Evolutionary conservation across 2,888 invertebrate genomes (phyloP).

Genomic region (Drepanosiphum platanoidis): DNA sequence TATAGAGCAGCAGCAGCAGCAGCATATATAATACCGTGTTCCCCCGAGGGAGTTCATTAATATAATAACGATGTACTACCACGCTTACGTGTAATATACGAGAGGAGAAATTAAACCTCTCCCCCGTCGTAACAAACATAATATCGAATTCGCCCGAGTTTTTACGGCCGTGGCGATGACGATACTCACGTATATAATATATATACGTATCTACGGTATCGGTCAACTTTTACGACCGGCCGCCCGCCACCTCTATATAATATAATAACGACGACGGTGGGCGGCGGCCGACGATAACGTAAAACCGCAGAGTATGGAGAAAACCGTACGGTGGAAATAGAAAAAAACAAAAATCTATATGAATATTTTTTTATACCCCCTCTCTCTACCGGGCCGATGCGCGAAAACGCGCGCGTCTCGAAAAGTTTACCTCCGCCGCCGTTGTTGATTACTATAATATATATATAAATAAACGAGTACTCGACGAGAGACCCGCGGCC

Average conservation of each 20-base stretch:
- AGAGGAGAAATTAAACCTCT: conserved; percentile 43
- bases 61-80: conserved; percentile 56
- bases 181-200: conserved; percentile 50
- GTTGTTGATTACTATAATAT: no score
- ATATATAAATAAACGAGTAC: no score
- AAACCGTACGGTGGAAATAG: not conserved
- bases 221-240: conserved; percentile 49
- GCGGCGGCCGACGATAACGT: conserved; percentile 18
- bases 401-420: no score
- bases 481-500: no score
- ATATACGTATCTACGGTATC: not conserved
- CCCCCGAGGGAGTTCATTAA: conserved; percentile 55
- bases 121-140: not conserved
- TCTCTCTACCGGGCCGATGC: no score
- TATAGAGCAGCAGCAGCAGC: no score
- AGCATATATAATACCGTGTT: not conserved
- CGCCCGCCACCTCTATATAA: no score
- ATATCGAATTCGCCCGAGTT: conserved; percentile 44
- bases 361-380: no score
- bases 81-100: not conserved
- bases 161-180: conserved; percentile 4
- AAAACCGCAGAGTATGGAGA: conserved; percentile 7
- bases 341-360: no score
- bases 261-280: conserved; percentile 31
- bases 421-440: no score